phyloP scores from a whole-genome alignment of 2,888 invertebrate genomes.

The Rotaria socialis region DNA sequence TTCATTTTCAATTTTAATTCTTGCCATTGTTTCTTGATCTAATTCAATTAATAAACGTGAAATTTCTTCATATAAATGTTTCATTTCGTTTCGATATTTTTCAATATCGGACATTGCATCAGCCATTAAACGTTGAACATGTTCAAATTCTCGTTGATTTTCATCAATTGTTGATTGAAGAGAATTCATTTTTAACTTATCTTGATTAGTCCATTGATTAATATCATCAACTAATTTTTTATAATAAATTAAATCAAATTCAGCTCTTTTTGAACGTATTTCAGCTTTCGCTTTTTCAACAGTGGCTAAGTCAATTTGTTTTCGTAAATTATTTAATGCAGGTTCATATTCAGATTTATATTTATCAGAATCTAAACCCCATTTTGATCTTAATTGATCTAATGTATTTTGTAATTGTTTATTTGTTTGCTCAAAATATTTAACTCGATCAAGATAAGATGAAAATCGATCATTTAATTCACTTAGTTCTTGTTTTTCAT shows the following conservation, averaged over 20 bases:
- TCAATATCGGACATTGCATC: constrained; percentile 45
- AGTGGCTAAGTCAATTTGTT: constrained; percentile 42
- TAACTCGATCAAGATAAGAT: constrained; percentile 45
- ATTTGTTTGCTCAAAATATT: constrained; percentile 45
- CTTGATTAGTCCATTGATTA: constrained; percentile 36
- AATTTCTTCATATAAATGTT: constrained; percentile 45
- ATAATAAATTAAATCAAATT: constrained; percentile 43
- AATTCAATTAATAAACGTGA: constrained; percentile 44
- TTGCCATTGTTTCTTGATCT: constrained; percentile 44
- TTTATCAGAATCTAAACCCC: constrained; percentile 44
- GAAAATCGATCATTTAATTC: constrained; percentile 46
- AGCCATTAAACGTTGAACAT: constrained; percentile 42
- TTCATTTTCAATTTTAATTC: constrained; percentile 46
- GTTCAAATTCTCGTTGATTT: constrained; percentile 43
- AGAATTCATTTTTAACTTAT: constrained; percentile 40
- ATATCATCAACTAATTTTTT: constrained; percentile 45
- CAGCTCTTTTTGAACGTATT: constrained; percentile 44
- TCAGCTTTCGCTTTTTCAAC: constrained; percentile 44
- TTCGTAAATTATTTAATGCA: constrained; percentile 39
- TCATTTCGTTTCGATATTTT: constrained; percentile 43
- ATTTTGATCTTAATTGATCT: constrained; percentile 43
- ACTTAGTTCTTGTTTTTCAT: constrained; percentile 45
- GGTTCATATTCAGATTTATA: constrained; percentile 42
- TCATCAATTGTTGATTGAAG: constrained; percentile 41
- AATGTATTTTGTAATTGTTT: constrained; percentile 44